Evolutionary conservation across 2,888 invertebrate species (phyloP), one percentile per base, ranked within the genome.

Genomic region (Rhyacophila evoluta): DNA sequence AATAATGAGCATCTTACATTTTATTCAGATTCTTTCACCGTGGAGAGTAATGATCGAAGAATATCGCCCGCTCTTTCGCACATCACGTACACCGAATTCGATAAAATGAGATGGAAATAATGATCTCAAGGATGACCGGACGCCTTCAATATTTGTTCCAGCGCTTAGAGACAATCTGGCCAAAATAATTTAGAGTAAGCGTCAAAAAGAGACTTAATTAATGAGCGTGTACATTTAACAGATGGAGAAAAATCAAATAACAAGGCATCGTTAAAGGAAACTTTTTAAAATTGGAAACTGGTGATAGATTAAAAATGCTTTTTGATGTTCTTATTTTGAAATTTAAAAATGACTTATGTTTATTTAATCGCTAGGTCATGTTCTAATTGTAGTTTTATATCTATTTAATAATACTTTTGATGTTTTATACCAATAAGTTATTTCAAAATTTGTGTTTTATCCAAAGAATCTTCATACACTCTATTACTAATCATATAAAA

Each of bases 1-100:
- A 80, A 81, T 81, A 81, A 81, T 81, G 81, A 81, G 81, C 80
- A 72, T 76, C 81, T 81, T 80, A 80, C 81, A 81, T 81, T 80
- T 81, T 81, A 81, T 81, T 81, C 81, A 81, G 80, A 81, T 81
- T 80, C 81, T 80, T 74, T 69, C 67, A 37, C 36, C 70, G 77
- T 41, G 74, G 74, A 39, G 77, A 79, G 77, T 76, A 77, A 79
- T 79, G 79, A 12, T 41, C 39, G 69, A 27, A 25, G 25, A 10
- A 28, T 39, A 29, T 41, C 41, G 39, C 39, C 55, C 36, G 12
- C 71, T 67, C 67, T 37, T 28, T 69, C 33, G 6, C 69, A n/a
- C 33, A n/a, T 29, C 5, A n/a, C 4, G n/a, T 29, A 69, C 28
- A 1, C 28, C 15, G 28, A 29, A 29, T 33, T 27, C 27, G 69